Conservation (phyloP, 2,113 vertebrate genomes). For the Myiozetetes cayanensis region DNA sequence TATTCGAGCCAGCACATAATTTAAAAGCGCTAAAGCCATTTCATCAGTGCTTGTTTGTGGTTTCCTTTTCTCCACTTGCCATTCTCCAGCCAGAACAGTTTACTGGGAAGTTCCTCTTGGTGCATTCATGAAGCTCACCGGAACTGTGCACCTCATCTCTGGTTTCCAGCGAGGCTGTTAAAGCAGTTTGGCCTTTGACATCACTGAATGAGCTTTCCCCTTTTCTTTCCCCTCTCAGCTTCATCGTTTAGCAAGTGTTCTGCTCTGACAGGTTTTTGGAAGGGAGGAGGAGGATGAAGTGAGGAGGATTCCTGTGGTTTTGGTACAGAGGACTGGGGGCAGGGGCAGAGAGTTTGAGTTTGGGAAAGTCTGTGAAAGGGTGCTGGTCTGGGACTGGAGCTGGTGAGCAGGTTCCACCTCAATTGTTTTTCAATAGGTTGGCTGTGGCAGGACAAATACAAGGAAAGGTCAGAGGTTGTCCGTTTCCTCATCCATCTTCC, state of each 20-base stretch:
- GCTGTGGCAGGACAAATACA: conserved; percentile 78
- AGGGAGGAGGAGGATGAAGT: background rate
- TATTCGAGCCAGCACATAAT: background rate
- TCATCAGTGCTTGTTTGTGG: conserved; percentile 32
- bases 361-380: conserved; percentile 43
- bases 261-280: background rate
- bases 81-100: background rate
- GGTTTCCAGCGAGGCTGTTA: background rate
- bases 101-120: background rate
- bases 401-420: conserved; percentile 80
- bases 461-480: conserved; percentile 84
- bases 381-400: conserved; percentile 62
- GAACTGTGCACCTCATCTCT: background rate
- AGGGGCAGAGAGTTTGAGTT: background rate
- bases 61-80: conserved; percentile 3
- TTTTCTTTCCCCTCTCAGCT: conserved; percentile 16
- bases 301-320: background rate
- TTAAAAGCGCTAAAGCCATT: conserved; percentile 16
- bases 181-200: conserved; percentile 20
- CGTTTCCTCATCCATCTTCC: conserved; percentile 92
- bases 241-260: conserved; percentile 4
- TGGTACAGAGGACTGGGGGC: background rate
- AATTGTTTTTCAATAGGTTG: conserved; percentile 77
- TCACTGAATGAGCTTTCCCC: background rate
- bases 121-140: background rate